Base-by-base conservation (phyloP, 2,113 vertebrate genomes). In the Phocoena phocoena region DNA sequence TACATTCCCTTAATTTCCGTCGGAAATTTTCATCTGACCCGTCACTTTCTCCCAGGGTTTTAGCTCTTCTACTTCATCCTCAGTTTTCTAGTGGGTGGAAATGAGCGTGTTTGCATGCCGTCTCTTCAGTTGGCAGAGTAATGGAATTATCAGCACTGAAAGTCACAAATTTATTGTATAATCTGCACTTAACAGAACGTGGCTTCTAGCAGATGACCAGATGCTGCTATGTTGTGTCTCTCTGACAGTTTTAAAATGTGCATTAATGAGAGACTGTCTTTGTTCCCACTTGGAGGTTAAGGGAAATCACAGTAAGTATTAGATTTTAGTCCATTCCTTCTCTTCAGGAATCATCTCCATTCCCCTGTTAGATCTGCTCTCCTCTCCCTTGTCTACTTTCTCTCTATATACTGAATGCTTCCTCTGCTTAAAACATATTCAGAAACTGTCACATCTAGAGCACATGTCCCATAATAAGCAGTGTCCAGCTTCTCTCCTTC, bases 131-230 rank as follows among this genome's bases (percentile, higher is more conserved):
- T 38, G 18, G 23, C 84, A 21, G n/a, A 67, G 65, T 76, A 76
- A 87, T 55, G 20, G 53, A 70, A 33, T 83, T 55, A 41, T 80
- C 44, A 65, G 20, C 47, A 74, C 31, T 81, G 50, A 84, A 88
- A 84, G 25, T 70, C 13, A 90, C 31, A 14, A 60, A 80, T 92
- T 89, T 62, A 33, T 76, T 73, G 36, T 77, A 60, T 85, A 60
- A 83, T 60, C 14, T 84, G 53, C 15, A 11, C 65, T 90, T 79
- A 79, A 50, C 15, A 23, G 50, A 92, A 63, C 80, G 53, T 74
- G 58, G 88, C 53, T 94, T 96, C 38, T 65, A 85, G 70, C 76
- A 95, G 31, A 74, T 74, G 55, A 83, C 36, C 65, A 77, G 60
- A 74, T 76, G 67, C 14, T 74, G 10, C 67, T 83, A 31, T 26